Evolutionary conservation across 2,797 vertebrate genomes (phyloP).

Genomic region (Pteronotus mesoamericanus): DNA sequence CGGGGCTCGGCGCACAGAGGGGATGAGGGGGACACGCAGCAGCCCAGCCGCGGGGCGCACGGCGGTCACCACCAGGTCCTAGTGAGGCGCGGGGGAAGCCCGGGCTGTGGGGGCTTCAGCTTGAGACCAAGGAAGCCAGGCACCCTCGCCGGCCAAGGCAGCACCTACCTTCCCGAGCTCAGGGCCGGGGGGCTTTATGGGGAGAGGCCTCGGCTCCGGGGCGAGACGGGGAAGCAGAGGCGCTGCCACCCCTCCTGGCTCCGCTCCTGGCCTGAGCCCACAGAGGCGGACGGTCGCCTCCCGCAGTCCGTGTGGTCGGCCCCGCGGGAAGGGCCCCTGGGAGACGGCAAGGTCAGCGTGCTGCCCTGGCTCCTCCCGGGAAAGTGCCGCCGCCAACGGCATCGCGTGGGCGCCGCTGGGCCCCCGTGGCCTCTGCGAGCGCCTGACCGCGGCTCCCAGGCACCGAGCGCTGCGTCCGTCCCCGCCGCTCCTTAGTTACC

Average conservation of each 20-base stretch:
- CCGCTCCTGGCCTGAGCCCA: too few species aligned
- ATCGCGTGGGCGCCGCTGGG: fast-evolving
- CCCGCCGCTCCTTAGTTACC: slow-evolving; percentile 11
- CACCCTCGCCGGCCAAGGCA: not conserved
- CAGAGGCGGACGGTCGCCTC: too few species aligned
- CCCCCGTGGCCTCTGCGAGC: fast-evolving
- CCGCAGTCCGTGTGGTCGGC: too few species aligned
- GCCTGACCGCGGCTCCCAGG: fast-evolving
- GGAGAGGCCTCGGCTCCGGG: not conserved
- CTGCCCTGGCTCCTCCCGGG: not conserved
- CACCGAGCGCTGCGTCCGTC: not conserved
- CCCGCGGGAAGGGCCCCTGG: fast-evolving
- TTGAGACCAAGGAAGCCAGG: not conserved
- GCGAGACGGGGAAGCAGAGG: not conserved
- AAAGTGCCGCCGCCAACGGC: not conserved
- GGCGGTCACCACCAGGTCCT: fast-evolving
- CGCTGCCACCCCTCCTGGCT: too few species aligned
- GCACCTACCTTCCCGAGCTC: not conserved
- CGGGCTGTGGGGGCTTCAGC: not conserved
- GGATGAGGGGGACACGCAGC: not conserved
- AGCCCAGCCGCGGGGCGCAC: too few species aligned
- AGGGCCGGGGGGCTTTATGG: too few species aligned
- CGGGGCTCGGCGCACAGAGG: fast-evolving
- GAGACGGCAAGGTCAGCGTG: fast-evolving
- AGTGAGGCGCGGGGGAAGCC: not conserved